Percentiles rank a stretch among this genome's conserved stretches.
Evolutionary conservation across 2,797 vertebrate species (phyloP).

Genomic region (Siniperca obscura): DNA sequence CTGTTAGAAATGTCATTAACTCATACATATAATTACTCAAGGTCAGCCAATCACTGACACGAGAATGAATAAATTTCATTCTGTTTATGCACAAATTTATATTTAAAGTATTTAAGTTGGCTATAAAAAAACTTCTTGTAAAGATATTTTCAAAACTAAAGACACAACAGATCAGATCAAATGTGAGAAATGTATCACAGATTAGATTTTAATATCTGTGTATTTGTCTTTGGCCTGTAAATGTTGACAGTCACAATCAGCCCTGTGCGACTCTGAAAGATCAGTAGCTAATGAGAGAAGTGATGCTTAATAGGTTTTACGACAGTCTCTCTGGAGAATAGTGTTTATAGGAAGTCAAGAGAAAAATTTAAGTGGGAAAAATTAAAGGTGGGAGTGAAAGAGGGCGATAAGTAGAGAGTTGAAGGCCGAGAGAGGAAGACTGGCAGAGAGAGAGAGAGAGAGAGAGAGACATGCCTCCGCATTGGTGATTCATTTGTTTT

Average conservation of each 20-base stretch:
- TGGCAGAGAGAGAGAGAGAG: slow-evolving; percentile 55
- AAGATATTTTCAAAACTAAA: slow-evolving; percentile 14
- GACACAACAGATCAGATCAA: slow-evolving; percentile 5
- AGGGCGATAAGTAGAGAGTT: slow-evolving; percentile 63
- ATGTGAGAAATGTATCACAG: not conserved
- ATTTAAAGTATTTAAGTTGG: not conserved
- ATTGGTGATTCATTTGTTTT: slow-evolving; percentile 83
- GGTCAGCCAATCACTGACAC: not conserved
- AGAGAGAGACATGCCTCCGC: slow-evolving; percentile 77
- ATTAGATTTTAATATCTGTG: slow-evolving; percentile 7
- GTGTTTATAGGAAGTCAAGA: slow-evolving; percentile 50
- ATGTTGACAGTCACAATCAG: slow-evolving; percentile 2
- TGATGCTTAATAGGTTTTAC: slow-evolving; percentile 33
- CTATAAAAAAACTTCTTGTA: not conserved
- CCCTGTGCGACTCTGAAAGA: not conserved
- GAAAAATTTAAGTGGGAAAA: slow-evolving; percentile 57
- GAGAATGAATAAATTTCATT: not conserved
- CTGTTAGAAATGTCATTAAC: not conserved
- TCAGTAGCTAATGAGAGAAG: slow-evolving; percentile 38
- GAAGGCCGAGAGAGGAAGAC: slow-evolving; percentile 63
- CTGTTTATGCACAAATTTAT: not conserved
- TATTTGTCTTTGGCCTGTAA: slow-evolving; percentile 6
- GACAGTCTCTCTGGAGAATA: slow-evolving; percentile 24
- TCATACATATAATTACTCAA: not conserved
- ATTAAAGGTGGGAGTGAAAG: slow-evolving; percentile 66